Base-by-base conservation (phyloP, 2,113 vertebrate species). In the Theristicus caerulescens region DNA sequence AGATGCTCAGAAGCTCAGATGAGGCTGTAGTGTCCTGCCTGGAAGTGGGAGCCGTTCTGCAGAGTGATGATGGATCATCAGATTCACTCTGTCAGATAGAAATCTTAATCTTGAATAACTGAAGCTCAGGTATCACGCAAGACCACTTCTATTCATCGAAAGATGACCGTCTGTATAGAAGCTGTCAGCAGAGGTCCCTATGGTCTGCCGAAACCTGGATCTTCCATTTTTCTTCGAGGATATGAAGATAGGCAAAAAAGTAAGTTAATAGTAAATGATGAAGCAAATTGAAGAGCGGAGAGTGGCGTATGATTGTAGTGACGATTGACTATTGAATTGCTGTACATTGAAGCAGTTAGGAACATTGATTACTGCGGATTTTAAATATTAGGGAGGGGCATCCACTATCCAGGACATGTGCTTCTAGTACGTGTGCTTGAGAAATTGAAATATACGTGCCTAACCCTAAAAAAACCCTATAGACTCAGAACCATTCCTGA, bases 141-240 rank as follows among this genome's bases (percentile, higher is more conserved):
- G 77, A 84, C 26, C 34, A 24, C 36, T 44, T 64, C 29, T 62
- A 3, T 19, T 72, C 70, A 72, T 32, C 42, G 46, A 62, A 7
- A 7, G 9, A 51, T 71, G 88, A 81, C 77, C 34, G 0, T 44
- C 69, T 86, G 73, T 38, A 82, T 5, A 65, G 94, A 62, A 89
- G 22, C 78, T 95, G 88, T 95, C 86, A 87, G 92, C 73, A 97
- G 86, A 94, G 88, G 81, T 92, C 94, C 59, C 81, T 89, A 21
- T 72, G 88, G 83, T 82, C 91, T 94, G 81, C 77, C 3, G 3
- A 84, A 95, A 87, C 70, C 36, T 27, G 57, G 16, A 76, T 58
- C 57, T 65, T 69, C 36, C 38, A 20, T 82, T 82, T 78, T 17
- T 29, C 70, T 62, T 38, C 1, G 0, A 85, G 61, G 36, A 51